Conservation (phyloP, 2,888 invertebrate species). For the Sesia apiformis region DNA sequence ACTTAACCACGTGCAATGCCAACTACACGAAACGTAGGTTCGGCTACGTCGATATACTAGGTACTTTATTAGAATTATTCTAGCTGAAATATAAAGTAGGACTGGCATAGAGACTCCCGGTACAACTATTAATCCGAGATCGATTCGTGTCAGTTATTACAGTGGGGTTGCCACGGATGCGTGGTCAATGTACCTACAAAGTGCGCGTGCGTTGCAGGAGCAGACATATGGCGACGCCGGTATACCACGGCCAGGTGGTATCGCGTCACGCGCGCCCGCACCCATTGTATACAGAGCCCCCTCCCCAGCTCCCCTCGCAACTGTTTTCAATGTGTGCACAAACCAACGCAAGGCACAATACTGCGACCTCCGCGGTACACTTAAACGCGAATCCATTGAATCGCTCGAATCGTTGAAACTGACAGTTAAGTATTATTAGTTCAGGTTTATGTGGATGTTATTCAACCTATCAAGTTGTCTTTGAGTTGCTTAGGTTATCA, state of each 20-base stretch:
- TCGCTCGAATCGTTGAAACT: not conserved
- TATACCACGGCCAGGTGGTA: slow-evolving; percentile 64
- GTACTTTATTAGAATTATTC: too few relatives aligned
- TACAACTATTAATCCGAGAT: slow-evolving; percentile 1
- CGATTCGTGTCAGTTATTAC: slow-evolving; percentile 3
- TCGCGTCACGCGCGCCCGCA: slow-evolving; percentile 68
- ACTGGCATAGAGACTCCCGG: too few relatives aligned
- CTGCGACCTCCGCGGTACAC: slow-evolving; percentile 29
- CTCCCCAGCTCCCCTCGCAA: slow-evolving; percentile 14
- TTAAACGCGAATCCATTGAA: slow-evolving; percentile 5
- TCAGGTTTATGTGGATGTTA: not conserved
- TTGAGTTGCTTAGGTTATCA: not conserved
- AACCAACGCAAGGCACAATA: slow-evolving; percentile 46
- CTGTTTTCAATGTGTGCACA: slow-evolving; percentile 23
- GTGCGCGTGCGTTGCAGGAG: slow-evolving; percentile 13
- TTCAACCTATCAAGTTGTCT: not conserved
- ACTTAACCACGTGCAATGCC: too few relatives aligned
- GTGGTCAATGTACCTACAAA: slow-evolving; percentile 11
- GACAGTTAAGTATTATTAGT: too few relatives aligned
- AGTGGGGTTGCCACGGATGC: slow-evolving; percentile 19
- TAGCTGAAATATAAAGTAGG: too few relatives aligned
- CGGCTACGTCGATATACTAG: too few relatives aligned
- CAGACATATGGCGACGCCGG: slow-evolving; percentile 67
- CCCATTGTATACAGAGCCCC: slow-evolving; percentile 47
- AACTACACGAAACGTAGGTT: too few relatives aligned